Base-by-base conservation (phyloP, 2,797 vertebrate genomes). In the Manis crassicaudata region DNA sequence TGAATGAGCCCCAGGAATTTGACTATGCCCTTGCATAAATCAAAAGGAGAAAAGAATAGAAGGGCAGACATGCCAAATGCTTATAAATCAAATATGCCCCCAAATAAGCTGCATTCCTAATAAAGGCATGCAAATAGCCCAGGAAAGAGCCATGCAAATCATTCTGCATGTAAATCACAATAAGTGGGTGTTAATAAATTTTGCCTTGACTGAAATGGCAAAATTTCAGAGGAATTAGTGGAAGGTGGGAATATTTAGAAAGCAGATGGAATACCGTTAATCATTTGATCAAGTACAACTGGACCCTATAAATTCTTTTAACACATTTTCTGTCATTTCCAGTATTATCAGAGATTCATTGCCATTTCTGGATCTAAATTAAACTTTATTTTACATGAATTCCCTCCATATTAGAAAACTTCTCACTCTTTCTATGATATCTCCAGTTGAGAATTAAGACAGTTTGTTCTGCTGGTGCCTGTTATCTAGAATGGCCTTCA, bases 161-260 rank as follows among this genome's bases (percentile, higher is more conserved):
- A 98, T 98, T 98, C 96, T 85, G 95, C 52, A 96, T 98, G 95
- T 98, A 98, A 98, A 99, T 98, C 98, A 98, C 58, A 83, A 91
- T 98, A 98, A 98, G 98, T 98, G 96, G 97, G 75, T 81, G 93
- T 94, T 98, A 98, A 98, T 98, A 98, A 98, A 98, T 98, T 98
- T 95, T 95, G 97, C 90, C 98, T 97, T 98, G 98, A 98, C 98
- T 98, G 93, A 96, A 98, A 98, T 54, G 14, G 96, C 91, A 98
- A 98, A 98, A 98, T 98, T 98, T 98, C 97, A 96, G 90, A 96
- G 0, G 43, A 98, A 98, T 98, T 98, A 98, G 97, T 97, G 92
- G 97, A 98, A 98, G 97, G 97, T 97, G 87, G 97, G 95, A 97
- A 97, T 97, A 96, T 98, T 98, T 98, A 98, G 97, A 96, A 98